These are phyloP conservation scores for Megalonaias nervosa DNA, from an alignment of 1,140 invertebrate genomes.

Conservation along the genomic window DNA sequence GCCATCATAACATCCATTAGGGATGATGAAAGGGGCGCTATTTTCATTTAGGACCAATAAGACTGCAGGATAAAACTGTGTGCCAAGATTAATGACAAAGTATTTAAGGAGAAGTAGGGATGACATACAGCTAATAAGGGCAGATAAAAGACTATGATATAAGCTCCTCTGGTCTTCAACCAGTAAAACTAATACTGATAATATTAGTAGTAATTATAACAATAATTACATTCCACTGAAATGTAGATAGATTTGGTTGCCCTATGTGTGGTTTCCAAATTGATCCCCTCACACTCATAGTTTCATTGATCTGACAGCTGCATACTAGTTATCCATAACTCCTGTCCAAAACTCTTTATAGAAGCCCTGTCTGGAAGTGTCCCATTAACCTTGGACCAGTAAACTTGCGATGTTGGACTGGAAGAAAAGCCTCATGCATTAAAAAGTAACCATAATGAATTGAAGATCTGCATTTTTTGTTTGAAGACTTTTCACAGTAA, in stretches of 20 bases:
- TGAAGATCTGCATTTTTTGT: too few relatives aligned
- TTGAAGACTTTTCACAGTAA: too few relatives aligned
- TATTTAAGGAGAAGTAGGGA: neutral
- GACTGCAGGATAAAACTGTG: too few relatives aligned
- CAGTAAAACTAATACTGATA: neutral
- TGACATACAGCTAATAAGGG: too few relatives aligned
- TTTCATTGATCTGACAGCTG: conserved; percentile 56
- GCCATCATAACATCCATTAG: too few relatives aligned
- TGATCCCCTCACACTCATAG: conserved; percentile 66
- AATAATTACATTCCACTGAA: conserved; percentile 59
- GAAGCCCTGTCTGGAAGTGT: conserved; percentile 37
- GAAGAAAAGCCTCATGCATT: neutral
- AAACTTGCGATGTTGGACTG: conserved; percentile 64
- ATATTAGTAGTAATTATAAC: conserved; percentile 39
- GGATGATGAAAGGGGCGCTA: too few relatives aligned
- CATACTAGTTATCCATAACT: conserved; percentile 56
- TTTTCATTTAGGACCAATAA: too few relatives aligned
- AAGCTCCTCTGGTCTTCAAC: too few relatives aligned
- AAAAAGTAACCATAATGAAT: too few relatives aligned
- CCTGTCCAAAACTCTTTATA: conserved; percentile 60
- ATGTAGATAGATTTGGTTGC: conserved; percentile 49
- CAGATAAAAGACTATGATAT: neutral
- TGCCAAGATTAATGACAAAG: neutral
- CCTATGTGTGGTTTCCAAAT: conserved; percentile 43
- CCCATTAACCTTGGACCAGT: conserved; percentile 49